Evolutionary conservation across 1,140 invertebrate genomes (phyloP).

Genomic region (Eulimnadia texana): DNA sequence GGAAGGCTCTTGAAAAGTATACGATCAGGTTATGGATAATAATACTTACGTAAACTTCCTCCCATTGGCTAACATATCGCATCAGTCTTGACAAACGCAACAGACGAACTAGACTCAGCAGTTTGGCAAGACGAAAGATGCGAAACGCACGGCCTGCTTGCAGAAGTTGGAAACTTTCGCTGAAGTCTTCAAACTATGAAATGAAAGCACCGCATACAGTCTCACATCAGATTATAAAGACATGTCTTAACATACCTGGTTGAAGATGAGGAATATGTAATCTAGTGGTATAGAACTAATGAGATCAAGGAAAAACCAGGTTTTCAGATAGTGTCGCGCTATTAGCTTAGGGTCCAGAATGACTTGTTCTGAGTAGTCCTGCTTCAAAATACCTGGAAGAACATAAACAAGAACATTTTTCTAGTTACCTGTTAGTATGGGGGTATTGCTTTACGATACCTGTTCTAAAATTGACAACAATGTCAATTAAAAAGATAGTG

Average conservation of each 20-base stretch:
- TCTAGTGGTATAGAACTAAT: slow-evolving; percentile 98
- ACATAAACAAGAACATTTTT: slow-evolving; percentile 12
- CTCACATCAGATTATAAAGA: not conserved
- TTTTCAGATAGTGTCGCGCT: slow-evolving; percentile 93
- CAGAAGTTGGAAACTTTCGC: slow-evolving; percentile 88
- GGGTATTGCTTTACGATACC: slow-evolving; percentile 41
- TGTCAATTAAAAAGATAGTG: slow-evolving; percentile 98
- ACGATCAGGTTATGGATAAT: no score
- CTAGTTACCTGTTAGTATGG: not conserved
- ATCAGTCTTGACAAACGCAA: slow-evolving; percentile 87
- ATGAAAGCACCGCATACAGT: not conserved
- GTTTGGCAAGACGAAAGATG: slow-evolving; percentile 89
- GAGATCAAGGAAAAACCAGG: slow-evolving; percentile 98
- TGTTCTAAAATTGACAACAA: slow-evolving; percentile 99
- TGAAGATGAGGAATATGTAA: slow-evolving; percentile 99
- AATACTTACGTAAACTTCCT: slow-evolving; percentile 96
- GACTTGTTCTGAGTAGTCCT: slow-evolving; percentile 97
- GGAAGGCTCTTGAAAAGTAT: no score
- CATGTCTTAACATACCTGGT: slow-evolving; percentile 55
- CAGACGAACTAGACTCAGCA: slow-evolving; percentile 85
- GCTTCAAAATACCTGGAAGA: slow-evolving; percentile 86
- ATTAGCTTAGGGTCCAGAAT: slow-evolving; percentile 97
- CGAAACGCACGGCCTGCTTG: slow-evolving; percentile 88
- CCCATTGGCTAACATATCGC: slow-evolving; percentile 97
- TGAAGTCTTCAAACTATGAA: slow-evolving; percentile 64